These are phyloP conservation scores for Hemithea aestivaria DNA, from an alignment of 2,888 invertebrate species.

Conservation along the genomic window DNA sequence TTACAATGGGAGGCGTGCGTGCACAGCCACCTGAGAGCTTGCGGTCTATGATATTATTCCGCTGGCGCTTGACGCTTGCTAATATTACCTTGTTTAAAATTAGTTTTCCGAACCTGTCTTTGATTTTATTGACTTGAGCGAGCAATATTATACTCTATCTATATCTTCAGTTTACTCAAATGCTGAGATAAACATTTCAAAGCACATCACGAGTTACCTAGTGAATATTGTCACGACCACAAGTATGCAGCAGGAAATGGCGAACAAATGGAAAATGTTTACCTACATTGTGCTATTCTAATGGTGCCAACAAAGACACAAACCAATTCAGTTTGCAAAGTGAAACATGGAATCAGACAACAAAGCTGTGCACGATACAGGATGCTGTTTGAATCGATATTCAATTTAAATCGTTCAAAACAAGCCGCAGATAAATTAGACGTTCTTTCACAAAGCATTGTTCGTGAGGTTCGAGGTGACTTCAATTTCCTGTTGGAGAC, in stretches of 20 bases:
- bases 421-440: constrained; percentile 72
- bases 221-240: background rate
- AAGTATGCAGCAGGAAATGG: constrained; percentile 7
- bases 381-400: constrained; percentile 57
- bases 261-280: constrained; percentile 20
- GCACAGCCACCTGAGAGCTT: constrained; percentile 43
- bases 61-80: constrained; percentile 24
- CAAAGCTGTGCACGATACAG: constrained; percentile 37
- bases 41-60: constrained; percentile 38
- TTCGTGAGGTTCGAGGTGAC: constrained; percentile 65
- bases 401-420: constrained; percentile 71
- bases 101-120: constrained; percentile 21
- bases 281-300: constrained; percentile 20
- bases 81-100: constrained; percentile 21
- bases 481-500: constrained; percentile 73
- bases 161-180: too few relatives aligned
- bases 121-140: constrained; percentile 21
- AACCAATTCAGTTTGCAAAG: constrained; percentile 25
- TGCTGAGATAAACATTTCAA: too few relatives aligned
- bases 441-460: constrained; percentile 76
- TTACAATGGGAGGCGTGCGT: constrained; percentile 71
- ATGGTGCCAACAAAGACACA: constrained; percentile 22
- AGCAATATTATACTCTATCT: too few relatives aligned
- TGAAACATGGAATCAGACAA: constrained; percentile 32
- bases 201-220: too few relatives aligned